Evolutionary conservation across 2,888 invertebrate species (phyloP), one percentile per base, ranked within the genome.

Genomic region (Drosophila neutralis): DNA sequence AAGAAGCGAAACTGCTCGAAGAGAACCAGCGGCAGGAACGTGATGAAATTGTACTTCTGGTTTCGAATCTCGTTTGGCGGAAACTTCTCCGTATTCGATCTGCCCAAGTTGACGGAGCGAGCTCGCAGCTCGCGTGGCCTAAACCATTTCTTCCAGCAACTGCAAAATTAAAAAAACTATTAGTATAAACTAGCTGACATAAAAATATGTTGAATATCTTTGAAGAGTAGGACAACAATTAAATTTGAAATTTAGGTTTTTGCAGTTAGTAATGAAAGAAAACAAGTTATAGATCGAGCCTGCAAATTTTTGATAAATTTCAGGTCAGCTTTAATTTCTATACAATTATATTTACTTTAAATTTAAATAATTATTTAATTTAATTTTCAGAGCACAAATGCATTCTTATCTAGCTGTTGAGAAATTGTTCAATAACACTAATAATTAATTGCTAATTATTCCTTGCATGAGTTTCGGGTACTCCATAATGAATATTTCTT

Each of bases 1-100:
- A 99, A 99, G 94, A 99, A 99, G 89, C 98, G 97, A 94, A 99
- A 99, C 94, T 99, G 99, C 93, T 99, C 98, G 94, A 96, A 99
- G 76, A 99, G 95, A 72, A 99, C 99, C 93, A 97, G 92, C 6
- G 98, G 98, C 89, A 98, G 94, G 94, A 98, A 98, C 91, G 97
- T 97, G 84, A 98, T 95, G 85, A 97, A 95, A 93, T 97, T 99
- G 94, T 99, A 99, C 95, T 99, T 99, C 94, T 98, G 98, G 94
- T 99, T 99, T 90, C 98, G 95, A 80, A 99, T 98, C 90, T 98
- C 97, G 94, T 99, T 99, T 70, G 97, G 96, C 68, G 98, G 98
- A 94, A 96, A 98, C 90, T 97, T 97, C 89, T 97, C 97, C 61
- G 95, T 94, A 79, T 95, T 96, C 51, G 95, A 93, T 84, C 96